phyloP scores from a whole-genome alignment of 2,888 invertebrate species.

The Pterostichus niger region DNA sequence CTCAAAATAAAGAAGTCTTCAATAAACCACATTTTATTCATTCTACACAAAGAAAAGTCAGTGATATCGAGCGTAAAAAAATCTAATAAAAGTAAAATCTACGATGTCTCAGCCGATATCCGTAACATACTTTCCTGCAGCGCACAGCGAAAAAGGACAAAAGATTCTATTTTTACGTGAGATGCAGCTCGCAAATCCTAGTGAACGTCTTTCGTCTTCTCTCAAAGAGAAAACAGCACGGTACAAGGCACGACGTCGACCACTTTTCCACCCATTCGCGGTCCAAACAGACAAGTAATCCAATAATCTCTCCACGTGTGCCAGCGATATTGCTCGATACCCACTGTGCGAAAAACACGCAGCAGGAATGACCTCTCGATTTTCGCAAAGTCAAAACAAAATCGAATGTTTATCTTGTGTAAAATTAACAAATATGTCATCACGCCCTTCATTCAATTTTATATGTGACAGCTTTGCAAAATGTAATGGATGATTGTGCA shows the following conservation, averaged over 20 bases:
- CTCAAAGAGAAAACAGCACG: neutral
- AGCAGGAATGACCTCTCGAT: neutral
- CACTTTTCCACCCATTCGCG: constrained; percentile 9
- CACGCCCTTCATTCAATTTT: neutral
- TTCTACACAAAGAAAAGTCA: too few species aligned
- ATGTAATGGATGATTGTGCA: too few species aligned
- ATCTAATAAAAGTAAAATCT: neutral
- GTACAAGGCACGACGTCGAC: neutral
- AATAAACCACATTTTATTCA: too few species aligned
- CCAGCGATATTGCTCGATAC: neutral
- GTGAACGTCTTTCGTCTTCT: neutral
- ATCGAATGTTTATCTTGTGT: too few species aligned
- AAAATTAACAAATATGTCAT: neutral
- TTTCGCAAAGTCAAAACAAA: neutral
- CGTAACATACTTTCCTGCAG: neutral
- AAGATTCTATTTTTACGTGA: constrained; percentile 4
- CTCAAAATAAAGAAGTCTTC: too few species aligned
- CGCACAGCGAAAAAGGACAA: neutral
- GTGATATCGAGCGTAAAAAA: too few species aligned
- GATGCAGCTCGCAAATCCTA: neutral
- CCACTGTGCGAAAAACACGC: constrained; percentile 9
- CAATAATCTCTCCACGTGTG: constrained; percentile 16
- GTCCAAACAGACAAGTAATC: constrained; percentile 10
- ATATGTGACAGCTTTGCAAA: too few species aligned
- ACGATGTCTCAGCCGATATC: neutral